These are phyloP conservation scores for Siniperca knerii DNA, from an alignment of 2,113 vertebrate species.

Conservation along the genomic window DNA sequence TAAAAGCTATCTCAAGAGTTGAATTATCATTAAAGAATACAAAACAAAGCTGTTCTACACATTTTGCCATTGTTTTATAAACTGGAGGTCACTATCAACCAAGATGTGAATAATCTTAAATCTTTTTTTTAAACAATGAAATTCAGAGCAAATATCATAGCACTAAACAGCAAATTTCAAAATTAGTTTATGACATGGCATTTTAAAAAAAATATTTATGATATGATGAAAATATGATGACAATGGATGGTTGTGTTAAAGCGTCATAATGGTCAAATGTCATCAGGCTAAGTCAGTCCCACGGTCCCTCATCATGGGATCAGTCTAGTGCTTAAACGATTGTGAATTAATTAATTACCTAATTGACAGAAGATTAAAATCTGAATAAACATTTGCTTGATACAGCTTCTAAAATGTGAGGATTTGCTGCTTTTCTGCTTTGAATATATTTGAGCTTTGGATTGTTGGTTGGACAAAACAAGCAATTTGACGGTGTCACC, in stretches of 20 bases:
- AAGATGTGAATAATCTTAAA: neutral
- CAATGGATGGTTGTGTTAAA: neutral
- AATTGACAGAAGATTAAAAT: neutral
- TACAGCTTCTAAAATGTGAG: neutral
- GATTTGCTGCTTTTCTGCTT: neutral
- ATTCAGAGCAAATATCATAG: neutral
- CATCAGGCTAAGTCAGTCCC: neutral
- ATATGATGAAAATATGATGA: neutral
- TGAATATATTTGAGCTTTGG: neutral
- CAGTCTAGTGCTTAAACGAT: neutral
- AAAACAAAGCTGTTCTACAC: slow-evolving; percentile 5
- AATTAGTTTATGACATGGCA: neutral
- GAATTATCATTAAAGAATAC: neutral
- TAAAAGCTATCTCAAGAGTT: neutral
- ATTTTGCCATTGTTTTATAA: neutral
- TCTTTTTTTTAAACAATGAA: neutral
- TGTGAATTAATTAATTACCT: neutral
- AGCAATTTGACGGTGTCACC: neutral
- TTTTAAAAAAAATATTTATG: too few relatives aligned
- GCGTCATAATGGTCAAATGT: neutral
- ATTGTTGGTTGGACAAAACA: neutral
- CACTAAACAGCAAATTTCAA: neutral
- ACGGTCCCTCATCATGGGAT: neutral
- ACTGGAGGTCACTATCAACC: neutral
- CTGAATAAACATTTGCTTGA: neutral